A percentile compares a stretch with the other conserved stretches of the same genome.
These are phyloP conservation scores for Gulo gulo DNA, from an alignment of 2,113 vertebrate species.

Conservation along the genomic window DNA sequence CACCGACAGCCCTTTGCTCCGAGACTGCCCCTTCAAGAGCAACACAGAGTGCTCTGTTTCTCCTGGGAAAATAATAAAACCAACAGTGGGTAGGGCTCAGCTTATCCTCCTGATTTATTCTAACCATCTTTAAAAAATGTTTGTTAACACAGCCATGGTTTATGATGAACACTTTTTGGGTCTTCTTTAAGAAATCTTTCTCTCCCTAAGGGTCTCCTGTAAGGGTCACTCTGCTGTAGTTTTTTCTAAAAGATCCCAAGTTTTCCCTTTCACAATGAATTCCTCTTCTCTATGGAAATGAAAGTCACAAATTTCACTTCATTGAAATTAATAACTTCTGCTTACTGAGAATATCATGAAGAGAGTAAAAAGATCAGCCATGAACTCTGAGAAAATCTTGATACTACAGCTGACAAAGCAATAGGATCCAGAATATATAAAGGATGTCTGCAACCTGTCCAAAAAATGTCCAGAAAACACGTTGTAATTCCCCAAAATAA, in stretches of 20 bases:
- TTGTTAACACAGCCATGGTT: neutral
- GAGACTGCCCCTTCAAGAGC: neutral
- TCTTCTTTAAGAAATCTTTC: neutral
- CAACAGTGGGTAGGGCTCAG: neutral
- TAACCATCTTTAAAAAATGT: neutral
- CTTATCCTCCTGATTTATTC: neutral
- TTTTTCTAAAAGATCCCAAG: neutral
- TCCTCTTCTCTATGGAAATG: neutral
- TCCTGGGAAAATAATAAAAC: neutral
- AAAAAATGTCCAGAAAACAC: neutral
- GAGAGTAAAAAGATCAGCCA: neutral
- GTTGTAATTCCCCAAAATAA: neutral
- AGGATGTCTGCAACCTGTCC: neutral
- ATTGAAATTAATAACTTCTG: conserved; percentile 4
- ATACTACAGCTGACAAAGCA: neutral
- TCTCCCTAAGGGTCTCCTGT: neutral
- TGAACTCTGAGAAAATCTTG: neutral
- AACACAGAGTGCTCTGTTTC: neutral
- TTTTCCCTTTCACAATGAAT: neutral
- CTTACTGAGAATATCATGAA: neutral
- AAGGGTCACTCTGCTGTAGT: neutral
- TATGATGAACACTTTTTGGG: neutral
- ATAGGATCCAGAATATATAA: neutral
- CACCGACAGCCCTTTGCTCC: neutral
- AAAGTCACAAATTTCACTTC: neutral